These are phyloP conservation scores for Andrena chrysosceles DNA, from an alignment of 2,888 invertebrate genomes.

Conservation along the genomic window DNA sequence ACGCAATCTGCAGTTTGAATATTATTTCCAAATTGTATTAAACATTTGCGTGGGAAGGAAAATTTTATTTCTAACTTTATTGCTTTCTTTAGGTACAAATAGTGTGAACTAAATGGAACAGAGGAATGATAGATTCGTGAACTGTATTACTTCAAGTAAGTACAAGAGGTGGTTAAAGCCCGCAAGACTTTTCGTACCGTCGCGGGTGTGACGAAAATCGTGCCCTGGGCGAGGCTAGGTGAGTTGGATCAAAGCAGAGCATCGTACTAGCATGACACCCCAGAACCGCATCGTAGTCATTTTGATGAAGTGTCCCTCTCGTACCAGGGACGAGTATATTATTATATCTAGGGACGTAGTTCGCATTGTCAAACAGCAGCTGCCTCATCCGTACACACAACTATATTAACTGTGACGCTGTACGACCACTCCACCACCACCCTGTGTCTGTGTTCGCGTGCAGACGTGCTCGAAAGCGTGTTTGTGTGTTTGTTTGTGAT, in stretches of 20 bases:
- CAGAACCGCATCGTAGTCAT: constrained; percentile 75
- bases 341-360: constrained; percentile 80
- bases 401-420: constrained; percentile 78
- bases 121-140: neutral
- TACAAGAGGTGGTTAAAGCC: neutral
- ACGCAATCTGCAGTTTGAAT: too few species aligned
- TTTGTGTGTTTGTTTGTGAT: constrained; percentile 82
- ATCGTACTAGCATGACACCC: constrained; percentile 61
- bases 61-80: too few species aligned
- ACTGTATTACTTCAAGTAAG: too few species aligned
- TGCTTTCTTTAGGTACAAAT: too few species aligned
- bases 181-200: neutral
- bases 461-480: constrained; percentile 13
- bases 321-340: constrained; percentile 80
- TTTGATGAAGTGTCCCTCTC: constrained; percentile 81
- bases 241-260: constrained; percentile 64
- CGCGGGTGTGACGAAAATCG: neutral
- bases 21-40: too few species aligned
- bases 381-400: constrained; percentile 76
- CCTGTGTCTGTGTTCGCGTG: neutral
- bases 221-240: constrained; percentile 37
- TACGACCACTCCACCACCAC: constrained; percentile 12
- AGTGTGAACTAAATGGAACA: neutral
- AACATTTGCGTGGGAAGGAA: too few species aligned
- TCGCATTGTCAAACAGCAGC: constrained; percentile 82